Base-by-base conservation (phyloP, 1,140 invertebrate species). In the Spodoptera litura region DNA sequence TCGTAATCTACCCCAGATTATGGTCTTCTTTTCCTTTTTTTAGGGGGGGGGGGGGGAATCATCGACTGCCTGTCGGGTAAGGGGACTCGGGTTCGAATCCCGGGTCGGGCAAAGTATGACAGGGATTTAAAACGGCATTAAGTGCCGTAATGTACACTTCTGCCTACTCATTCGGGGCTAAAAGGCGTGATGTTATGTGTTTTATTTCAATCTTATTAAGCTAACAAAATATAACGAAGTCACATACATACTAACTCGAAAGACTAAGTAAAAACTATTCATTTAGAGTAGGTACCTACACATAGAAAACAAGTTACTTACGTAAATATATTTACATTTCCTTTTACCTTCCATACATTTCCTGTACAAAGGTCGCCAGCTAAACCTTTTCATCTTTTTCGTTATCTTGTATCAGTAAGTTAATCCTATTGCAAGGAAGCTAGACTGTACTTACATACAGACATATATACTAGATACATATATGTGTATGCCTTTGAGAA, bases 401-500 rank as follows among this genome's bases (percentile, higher is more conserved):
- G 25, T 15, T 38, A n/a, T 71, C 53, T 71, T 71, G 68, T 49
- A 66, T 66, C 62, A 31, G 61, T 64, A 20, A 56, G 66, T 55
- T 70, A 70, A 56, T 71, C 52, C 52, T 49, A 73, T 59, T 73
- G 71, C 55, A 38, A 8, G 35, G 20, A 49, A 49, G 15, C 38
- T 66, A 66, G 44, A 25, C 35, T 35, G 4, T 35, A 38, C 25
- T 73, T 15, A 4, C 20, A 55, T 25, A 55, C 15, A 31, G n/a
- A 27, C n/a, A 55, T 38, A 20, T 58, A n/a, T n/a, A n/a, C 5
- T n/a, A 68, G 27, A 49, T 68, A 52, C 11, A 56, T 61, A 27
- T 51, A 38, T 59, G 52, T 62, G 35, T 75, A 38, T 75, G 51
- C 59, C 58, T 75, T 64, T 75, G 59, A 75, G 73, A 64, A 25